Evolutionary conservation across 2,888 invertebrate genomes (phyloP), one percentile per base, ranked within the genome.

Genomic region (Venusia cambrica): DNA sequence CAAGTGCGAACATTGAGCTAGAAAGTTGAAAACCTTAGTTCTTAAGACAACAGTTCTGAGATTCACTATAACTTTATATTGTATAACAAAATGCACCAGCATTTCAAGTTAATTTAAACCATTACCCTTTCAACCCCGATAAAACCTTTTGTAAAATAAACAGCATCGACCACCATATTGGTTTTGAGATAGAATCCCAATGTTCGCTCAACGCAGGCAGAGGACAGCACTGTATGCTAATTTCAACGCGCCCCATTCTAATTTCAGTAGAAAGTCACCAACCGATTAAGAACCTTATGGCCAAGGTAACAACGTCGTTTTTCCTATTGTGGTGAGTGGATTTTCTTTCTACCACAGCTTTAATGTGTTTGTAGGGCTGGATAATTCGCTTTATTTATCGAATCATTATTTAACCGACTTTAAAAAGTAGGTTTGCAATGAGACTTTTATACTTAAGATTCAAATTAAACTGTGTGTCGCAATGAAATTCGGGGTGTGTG

Each of bases 161-260:
- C 40, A 28, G 16, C 16, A 19, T 30, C 27, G 32, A 25, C 34
- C 26, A 54, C 64, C 67, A 69, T 69, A 72, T 67, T 71, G 65
- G 67, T 65, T 72, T 64, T 42, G 41, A 61, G 51, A 60, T 45
- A 55, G 46, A 47, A 64, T 66, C 68, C 59, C 69, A 66, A 70
- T 72, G 69, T 64, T 45, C 57, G 50, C 51, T 54, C 41, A 51
- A 45, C 43, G 51, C 48, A 47, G 51, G 52, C 49, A n/a, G n/a
- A n/a, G n/a, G n/a, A n/a, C n/a, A 55, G 46, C 49, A 54, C 55
- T 56, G 54, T 62, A 71, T 72, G 71, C 59, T 68, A 71, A 73
- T 70, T 40, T 49, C 54, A 33, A 44, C 48, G 51, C 48, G 48
- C 56, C 54, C 51, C 58, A 69, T 60, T 57, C 58, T 60, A 65